phyloP scores from a whole-genome alignment of 2,113 vertebrate species.

The Chinchilla lanigera region DNA sequence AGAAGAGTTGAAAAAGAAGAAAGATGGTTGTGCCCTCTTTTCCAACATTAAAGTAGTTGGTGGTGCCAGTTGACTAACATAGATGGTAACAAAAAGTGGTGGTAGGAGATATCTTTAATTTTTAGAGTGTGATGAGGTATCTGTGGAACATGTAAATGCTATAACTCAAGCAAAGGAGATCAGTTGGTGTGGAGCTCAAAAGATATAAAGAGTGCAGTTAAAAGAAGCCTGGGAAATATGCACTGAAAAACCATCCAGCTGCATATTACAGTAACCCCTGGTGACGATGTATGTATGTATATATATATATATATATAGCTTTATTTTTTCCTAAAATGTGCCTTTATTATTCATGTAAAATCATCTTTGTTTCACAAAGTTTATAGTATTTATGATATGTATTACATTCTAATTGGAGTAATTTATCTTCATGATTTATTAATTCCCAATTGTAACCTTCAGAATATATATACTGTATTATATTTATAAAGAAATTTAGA shows the following conservation, averaged over 20 bases:
- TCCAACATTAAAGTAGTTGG: background rate
- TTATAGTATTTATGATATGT: background rate
- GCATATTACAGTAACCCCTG: background rate
- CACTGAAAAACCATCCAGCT: background rate
- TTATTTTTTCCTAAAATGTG: conserved; percentile 36
- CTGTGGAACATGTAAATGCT: background rate
- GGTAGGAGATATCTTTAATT: background rate
- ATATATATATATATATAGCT: background rate
- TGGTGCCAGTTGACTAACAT: background rate
- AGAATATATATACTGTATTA: background rate
- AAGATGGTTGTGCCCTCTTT: background rate
- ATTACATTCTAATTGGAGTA: conserved; percentile 27
- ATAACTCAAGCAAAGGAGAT: conserved; percentile 9
- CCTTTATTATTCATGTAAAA: conserved; percentile 9
- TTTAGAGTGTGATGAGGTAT: background rate
- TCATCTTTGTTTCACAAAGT: background rate
- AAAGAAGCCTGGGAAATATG: background rate
- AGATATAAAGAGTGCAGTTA: background rate
- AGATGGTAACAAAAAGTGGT: conserved; percentile 3
- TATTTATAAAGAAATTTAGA: conserved; percentile 22
- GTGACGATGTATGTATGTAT: background rate
- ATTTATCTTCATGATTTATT: background rate
- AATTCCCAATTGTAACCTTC: background rate
- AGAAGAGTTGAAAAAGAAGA: background rate
- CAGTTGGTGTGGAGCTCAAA: background rate